Percentiles rank a stretch among this genome's conserved stretches.
Conservation (phyloP, 2,113 vertebrate species). For the Tachuris rubrigastra region DNA sequence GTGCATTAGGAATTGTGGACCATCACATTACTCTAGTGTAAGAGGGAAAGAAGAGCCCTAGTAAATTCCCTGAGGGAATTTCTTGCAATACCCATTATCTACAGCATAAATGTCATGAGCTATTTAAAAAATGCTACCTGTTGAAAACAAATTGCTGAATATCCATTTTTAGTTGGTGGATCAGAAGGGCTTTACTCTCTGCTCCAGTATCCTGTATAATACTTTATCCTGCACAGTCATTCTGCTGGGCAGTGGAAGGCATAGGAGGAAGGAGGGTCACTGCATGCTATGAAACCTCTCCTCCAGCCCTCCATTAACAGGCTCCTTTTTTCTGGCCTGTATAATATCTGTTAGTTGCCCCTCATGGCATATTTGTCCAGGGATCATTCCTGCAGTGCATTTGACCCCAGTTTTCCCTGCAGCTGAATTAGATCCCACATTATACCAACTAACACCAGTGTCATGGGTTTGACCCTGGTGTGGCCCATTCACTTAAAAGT, state of each 20-base stretch:
- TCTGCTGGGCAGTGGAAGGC: background rate
- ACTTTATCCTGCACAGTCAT: background rate
- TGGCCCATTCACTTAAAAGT: background rate
- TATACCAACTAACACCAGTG: background rate
- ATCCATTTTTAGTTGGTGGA: background rate
- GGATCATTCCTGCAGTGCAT: background rate
- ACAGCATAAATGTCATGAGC: background rate
- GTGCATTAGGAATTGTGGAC: background rate
- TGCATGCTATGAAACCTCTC: background rate
- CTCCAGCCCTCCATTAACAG: background rate
- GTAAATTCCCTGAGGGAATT: background rate
- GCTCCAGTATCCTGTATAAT: background rate
- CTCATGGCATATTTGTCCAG: accelerated
- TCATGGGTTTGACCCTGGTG: background rate
- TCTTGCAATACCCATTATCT: background rate
- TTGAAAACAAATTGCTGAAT: background rate
- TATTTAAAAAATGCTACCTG: background rate
- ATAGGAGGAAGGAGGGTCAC: background rate
- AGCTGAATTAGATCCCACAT: background rate
- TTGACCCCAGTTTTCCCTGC: background rate
- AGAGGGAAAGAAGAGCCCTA: background rate
- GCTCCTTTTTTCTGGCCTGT: background rate
- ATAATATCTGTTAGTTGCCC: background rate
- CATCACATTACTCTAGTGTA: accelerated
- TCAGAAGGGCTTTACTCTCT: background rate